A percentile compares a stretch with the other conserved stretches of the same genome.
These are phyloP conservation scores for Gymnosoma rotundatum DNA, from an alignment of 2,888 invertebrate species.

Conservation along the genomic window DNA sequence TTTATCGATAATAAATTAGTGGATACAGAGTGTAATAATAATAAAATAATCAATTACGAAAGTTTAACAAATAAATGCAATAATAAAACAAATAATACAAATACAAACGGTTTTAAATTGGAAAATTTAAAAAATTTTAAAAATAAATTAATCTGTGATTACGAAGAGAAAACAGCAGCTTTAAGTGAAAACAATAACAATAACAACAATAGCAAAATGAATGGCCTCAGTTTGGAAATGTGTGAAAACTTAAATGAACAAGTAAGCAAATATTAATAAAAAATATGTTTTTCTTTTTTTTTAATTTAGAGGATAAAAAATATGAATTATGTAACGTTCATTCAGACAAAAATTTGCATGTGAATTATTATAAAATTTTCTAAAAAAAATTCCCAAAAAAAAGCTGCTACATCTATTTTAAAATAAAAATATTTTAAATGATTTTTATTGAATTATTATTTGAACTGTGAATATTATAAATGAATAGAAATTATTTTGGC, in stretches of 20 bases:
- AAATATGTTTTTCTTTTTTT: no score
- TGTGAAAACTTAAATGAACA: conserved; percentile 82
- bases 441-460: no score
- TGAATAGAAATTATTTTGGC: no score
- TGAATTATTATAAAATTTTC: no score
- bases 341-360: no score
- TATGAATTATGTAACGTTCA: no score
- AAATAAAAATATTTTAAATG: no score
- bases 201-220: conserved; percentile 77
- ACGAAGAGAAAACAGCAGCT: conserved; percentile 75
- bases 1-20: conserved; percentile 81
- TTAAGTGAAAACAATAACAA: conserved; percentile 68
- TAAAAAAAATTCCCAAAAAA: no score
- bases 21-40: conserved; percentile 72
- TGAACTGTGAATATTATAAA: no score
- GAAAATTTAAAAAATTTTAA: conserved; percentile 82
- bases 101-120: conserved; percentile 81
- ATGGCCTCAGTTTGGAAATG: conserved; percentile 81
- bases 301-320: no score
- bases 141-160: conserved; percentile 81
- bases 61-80: conserved; percentile 79
- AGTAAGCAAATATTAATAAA: conserved; percentile 76
- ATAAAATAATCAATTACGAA: conserved; percentile 79
- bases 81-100: conserved; percentile 80
- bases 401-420: no score